These are phyloP conservation scores for Cryptops parisi DNA, from an alignment of 2,888 invertebrate genomes.

Conservation along the genomic window DNA sequence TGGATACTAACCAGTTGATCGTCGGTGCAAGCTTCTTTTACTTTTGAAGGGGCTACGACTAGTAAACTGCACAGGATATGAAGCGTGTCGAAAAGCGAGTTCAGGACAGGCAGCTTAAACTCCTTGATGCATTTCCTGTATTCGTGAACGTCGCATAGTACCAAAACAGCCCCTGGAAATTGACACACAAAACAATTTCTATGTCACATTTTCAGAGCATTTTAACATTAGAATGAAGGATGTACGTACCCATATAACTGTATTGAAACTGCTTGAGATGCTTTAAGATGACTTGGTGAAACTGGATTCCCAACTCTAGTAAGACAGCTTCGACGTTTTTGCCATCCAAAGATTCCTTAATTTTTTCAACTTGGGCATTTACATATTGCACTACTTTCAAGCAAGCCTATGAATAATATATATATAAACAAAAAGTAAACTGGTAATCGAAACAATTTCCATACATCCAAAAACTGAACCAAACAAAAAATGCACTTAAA, in stretches of 20 bases:
- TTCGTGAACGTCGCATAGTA: constrained; percentile 95
- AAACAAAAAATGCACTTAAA: no score
- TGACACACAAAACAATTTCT: no score
- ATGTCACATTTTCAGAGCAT: background rate
- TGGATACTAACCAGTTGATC: constrained; percentile 3
- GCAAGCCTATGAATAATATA: constrained; percentile 62
- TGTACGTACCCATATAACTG: constrained; percentile 42
- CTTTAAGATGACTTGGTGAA: constrained; percentile 86
- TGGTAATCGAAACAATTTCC: no score
- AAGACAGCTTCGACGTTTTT: constrained; percentile 76
- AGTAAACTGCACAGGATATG: constrained; percentile 92
- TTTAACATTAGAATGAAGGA: background rate
- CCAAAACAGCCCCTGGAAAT: constrained; percentile 80
- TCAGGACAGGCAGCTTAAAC: constrained; percentile 58
- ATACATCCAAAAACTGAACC: no score
- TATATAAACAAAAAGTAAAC: no score
- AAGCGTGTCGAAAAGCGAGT: constrained; percentile 82
- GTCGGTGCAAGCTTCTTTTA: background rate
- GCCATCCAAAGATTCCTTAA: constrained; percentile 72
- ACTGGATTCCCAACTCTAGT: constrained; percentile 75
- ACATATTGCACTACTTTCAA: constrained; percentile 67
- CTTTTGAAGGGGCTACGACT: constrained; percentile 63
- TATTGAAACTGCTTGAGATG: constrained; percentile 90
- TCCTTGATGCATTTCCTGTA: constrained; percentile 80
- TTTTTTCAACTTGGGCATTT: constrained; percentile 56